Evolutionary conservation across 2,113 vertebrate species (phyloP).

Genomic region (Castor canadensis): DNA sequence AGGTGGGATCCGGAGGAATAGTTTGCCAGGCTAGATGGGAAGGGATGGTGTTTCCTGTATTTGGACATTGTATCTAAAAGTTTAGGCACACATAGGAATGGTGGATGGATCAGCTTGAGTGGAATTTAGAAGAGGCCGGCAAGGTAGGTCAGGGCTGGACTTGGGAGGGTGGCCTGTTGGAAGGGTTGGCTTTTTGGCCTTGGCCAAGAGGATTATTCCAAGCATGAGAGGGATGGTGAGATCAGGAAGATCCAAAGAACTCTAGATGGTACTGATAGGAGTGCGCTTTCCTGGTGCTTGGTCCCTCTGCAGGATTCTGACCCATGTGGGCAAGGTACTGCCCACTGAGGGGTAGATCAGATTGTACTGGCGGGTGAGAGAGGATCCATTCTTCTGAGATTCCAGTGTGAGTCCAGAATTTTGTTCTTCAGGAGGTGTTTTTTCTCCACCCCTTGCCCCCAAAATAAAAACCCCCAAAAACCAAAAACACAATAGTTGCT

Average conservation of each 20-base stretch:
- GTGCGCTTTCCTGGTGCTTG: background rate
- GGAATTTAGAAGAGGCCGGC: background rate
- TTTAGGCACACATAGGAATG: background rate
- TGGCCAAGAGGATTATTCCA: background rate
- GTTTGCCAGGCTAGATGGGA: background rate
- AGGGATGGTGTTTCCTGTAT: background rate
- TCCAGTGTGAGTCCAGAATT: background rate
- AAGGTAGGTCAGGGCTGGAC: background rate
- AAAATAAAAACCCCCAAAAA: background rate
- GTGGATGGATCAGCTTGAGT: background rate
- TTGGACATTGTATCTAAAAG: background rate
- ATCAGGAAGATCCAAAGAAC: background rate
- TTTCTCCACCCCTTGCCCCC: too few species aligned
- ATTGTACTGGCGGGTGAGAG: background rate
- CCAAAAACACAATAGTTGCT: conserved; percentile 57
- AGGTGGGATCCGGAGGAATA: background rate
- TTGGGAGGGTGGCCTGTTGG: background rate
- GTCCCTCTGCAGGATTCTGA: background rate
- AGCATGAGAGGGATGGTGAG: background rate
- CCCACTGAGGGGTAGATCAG: background rate
- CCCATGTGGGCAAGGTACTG: background rate
- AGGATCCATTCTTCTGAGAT: background rate
- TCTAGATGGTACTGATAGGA: background rate
- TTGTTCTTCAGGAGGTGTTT: background rate
- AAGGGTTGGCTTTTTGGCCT: background rate